Evolutionary conservation across 2,113 vertebrate species (phyloP).

Genomic region (Haemorhous mexicanus): DNA sequence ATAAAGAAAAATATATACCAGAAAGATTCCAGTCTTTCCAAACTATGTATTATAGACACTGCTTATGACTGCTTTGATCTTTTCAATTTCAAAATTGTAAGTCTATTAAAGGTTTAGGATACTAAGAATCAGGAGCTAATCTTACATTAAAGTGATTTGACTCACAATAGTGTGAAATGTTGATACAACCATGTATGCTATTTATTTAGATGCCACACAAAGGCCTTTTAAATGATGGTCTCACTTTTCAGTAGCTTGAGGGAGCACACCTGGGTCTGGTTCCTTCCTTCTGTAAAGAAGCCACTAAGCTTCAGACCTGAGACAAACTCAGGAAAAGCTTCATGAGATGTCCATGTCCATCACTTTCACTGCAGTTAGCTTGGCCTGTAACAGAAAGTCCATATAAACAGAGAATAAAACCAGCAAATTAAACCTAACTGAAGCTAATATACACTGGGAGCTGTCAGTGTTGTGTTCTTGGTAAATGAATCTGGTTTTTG

Average conservation of each 20-base stretch:
- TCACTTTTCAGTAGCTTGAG: not conserved
- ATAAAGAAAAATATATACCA: constrained; percentile 43
- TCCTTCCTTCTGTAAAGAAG: not conserved
- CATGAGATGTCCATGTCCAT: not conserved
- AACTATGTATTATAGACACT: constrained; percentile 37
- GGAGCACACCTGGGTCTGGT: not conserved
- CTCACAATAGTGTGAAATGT: constrained; percentile 31
- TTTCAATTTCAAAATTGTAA: constrained; percentile 58
- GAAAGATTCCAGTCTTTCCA: constrained; percentile 33
- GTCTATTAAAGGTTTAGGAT: constrained; percentile 66
- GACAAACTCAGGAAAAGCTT: not conserved
- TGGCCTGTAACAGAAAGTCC: not conserved
- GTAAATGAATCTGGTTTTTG: not conserved
- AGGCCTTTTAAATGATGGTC: not conserved
- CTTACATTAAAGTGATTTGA: constrained; percentile 57
- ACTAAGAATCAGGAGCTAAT: constrained; percentile 54
- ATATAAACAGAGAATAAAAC: not conserved
- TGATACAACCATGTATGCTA: not conserved
- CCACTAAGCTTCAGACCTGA: not conserved
- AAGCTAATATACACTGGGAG: not conserved
- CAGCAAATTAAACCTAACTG: not conserved
- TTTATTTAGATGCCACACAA: constrained; percentile 36
- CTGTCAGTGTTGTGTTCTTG: not conserved
- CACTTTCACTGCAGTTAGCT: not conserved
- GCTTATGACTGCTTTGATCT: constrained; percentile 58